Evolutionary conservation across 2,797 vertebrate species (phyloP).

Genomic region (Chromis chromis): DNA sequence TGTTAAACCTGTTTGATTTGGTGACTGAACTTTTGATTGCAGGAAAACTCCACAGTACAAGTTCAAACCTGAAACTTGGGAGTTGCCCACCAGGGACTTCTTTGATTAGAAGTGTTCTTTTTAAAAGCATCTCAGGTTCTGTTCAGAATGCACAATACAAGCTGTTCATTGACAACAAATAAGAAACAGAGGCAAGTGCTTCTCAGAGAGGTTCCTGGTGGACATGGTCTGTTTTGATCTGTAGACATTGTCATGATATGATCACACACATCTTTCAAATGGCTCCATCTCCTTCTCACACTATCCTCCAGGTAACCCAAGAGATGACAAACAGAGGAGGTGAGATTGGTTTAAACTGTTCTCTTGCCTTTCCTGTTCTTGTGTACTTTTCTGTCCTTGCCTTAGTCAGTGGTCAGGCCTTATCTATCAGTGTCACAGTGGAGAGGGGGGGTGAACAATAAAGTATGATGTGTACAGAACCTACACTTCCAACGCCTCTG

Average conservation of each 20-base stretch:
- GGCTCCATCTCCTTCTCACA: not conserved
- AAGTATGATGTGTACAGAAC: conserved; percentile 50
- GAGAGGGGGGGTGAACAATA: conserved; percentile 49
- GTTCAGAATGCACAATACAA: conserved; percentile 5
- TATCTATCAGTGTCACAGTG: conserved; percentile 52
- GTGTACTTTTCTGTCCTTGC: conserved; percentile 48
- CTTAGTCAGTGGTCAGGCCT: conserved; percentile 52
- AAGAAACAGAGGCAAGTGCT: not conserved
- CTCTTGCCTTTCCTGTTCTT: conserved; percentile 31
- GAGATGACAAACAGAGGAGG: too few relatives aligned
- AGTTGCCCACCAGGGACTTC: not conserved
- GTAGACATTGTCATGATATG: not conserved
- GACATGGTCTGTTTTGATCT: not conserved
- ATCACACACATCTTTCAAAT: conserved; percentile 24
- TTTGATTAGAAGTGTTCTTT: not conserved
- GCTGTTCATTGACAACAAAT: not conserved
- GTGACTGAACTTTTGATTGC: not conserved
- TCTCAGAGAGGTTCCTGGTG: not conserved
- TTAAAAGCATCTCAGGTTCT: conserved; percentile 11
- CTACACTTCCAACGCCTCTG: conserved; percentile 2
- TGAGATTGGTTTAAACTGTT: conserved; percentile 24
- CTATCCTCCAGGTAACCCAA: not conserved
- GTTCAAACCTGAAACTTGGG: conserved; percentile 1
- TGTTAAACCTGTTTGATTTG: conserved; percentile 1
- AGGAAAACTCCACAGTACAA: conserved; percentile 1